Evolutionary conservation across 2,113 vertebrate genomes (phyloP).

Genomic region (Leptobrachium ailaonicum): DNA sequence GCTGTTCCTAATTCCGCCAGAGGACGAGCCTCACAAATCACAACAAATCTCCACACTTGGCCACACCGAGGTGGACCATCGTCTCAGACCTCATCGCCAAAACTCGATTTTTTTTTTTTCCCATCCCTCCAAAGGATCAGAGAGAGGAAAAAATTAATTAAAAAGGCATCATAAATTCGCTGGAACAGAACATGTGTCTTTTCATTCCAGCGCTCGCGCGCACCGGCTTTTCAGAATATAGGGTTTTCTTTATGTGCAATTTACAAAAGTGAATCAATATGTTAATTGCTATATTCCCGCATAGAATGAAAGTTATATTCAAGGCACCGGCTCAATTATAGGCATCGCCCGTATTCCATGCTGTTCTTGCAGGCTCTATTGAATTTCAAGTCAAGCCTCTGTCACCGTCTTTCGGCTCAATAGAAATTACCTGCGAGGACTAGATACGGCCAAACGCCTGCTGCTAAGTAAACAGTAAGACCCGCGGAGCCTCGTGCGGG

Average conservation of each 20-base stretch:
- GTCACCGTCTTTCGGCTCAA: neutral
- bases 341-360: neutral
- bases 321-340: constrained; percentile 7
- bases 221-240: neutral
- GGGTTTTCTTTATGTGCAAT: constrained; percentile 15
- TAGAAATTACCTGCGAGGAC: neutral
- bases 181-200: constrained; percentile 7
- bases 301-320: constrained; percentile 13
- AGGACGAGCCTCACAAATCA: neutral
- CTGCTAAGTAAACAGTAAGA: neutral
- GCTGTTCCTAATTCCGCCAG: neutral
- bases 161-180: constrained; percentile 17
- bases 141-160: constrained; percentile 21
- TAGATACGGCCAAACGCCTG: neutral
- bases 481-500: neutral
- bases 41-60: neutral
- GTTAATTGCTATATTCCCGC: constrained; percentile 12
- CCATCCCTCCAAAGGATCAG: neutral
- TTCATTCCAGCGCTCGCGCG: neutral
- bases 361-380: neutral
- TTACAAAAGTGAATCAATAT: constrained; percentile 23
- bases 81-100: neutral
- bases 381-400: constrained; percentile 7
- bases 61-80: neutral
- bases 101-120: neutral